Percentiles rank a stretch among this genome's conserved stretches.
Conservation (phyloP, 2,797 vertebrate species). For the Sebastes hopkinsi region DNA sequence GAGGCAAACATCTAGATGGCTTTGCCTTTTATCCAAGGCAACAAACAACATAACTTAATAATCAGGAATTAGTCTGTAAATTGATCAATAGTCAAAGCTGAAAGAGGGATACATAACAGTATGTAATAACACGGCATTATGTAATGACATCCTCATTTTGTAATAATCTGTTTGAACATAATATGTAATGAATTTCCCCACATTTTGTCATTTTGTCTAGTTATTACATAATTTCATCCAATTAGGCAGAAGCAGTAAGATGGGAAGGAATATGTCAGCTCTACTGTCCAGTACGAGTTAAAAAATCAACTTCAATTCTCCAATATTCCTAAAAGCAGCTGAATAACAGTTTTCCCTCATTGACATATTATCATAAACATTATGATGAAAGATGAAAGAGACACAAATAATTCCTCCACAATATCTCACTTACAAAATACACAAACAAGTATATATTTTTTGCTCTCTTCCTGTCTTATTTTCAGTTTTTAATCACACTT, state of each 20-base stretch:
- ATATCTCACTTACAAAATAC: not conserved
- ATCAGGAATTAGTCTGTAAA: not conserved
- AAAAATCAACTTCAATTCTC: not conserved
- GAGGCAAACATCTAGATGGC: conserved; percentile 22
- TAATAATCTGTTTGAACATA: too few relatives aligned
- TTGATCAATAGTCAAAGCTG: not conserved
- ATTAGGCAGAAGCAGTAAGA: not conserved
- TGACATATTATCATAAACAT: not conserved
- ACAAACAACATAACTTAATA: not conserved
- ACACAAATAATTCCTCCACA: not conserved
- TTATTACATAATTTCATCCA: not conserved
- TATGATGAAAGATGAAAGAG: not conserved
- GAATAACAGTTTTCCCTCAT: not conserved
- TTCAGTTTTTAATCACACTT: not conserved
- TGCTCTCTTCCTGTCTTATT: not conserved
- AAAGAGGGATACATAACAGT: not conserved
- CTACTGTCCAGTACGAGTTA: not conserved
- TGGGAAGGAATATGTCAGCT: not conserved
- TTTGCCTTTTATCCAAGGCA: not conserved
- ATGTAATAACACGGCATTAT: too few relatives aligned
- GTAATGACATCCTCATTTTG: too few relatives aligned
- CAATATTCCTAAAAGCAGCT: not conserved
- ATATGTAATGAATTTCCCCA: too few relatives aligned
- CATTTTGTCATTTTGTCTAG: not conserved
- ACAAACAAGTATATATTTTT: not conserved